Percentiles rank a stretch among this genome's conserved stretches.
Evolutionary conservation across 2,797 vertebrate genomes (phyloP).

Genomic region (Allobates femoralis): DNA sequence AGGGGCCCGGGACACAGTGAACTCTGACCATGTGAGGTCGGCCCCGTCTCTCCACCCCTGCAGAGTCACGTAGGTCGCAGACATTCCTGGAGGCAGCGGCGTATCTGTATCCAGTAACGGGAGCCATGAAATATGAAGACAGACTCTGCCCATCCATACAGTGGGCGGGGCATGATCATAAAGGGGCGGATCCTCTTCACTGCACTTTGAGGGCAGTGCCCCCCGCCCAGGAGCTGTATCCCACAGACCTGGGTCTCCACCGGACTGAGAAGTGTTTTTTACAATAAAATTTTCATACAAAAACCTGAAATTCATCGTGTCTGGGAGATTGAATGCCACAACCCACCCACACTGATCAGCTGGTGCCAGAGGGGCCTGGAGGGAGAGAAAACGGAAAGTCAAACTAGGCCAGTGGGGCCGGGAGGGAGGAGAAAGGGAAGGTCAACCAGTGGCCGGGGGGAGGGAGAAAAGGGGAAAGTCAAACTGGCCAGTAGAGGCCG

Average conservation of each 20-base stretch:
- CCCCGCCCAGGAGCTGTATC: too few relatives aligned
- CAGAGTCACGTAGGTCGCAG: neutral
- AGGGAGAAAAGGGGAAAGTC: too few relatives aligned
- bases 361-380: too few relatives aligned
- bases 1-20: slow-evolving; percentile 79
- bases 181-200: neutral
- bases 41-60: neutral
- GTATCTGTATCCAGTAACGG: neutral
- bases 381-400: neutral
- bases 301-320: neutral
- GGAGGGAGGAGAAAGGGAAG: too few relatives aligned
- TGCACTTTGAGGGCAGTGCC: too few relatives aligned
- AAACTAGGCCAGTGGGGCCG: too few relatives aligned
- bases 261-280: neutral
- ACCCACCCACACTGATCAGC: too few relatives aligned
- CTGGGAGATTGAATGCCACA: neutral
- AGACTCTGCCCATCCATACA: neutral
- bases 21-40: slow-evolving; percentile 70
- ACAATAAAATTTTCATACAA: slow-evolving; percentile 15
- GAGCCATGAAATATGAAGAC: neutral
- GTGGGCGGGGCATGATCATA: neutral
- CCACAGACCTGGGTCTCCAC: neutral
- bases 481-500: too few relatives aligned
- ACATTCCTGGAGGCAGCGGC: neutral
- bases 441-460: too few relatives aligned